phyloP scores from a whole-genome alignment of 1,140 invertebrate genomes.

The Bombus difficillimus region DNA sequence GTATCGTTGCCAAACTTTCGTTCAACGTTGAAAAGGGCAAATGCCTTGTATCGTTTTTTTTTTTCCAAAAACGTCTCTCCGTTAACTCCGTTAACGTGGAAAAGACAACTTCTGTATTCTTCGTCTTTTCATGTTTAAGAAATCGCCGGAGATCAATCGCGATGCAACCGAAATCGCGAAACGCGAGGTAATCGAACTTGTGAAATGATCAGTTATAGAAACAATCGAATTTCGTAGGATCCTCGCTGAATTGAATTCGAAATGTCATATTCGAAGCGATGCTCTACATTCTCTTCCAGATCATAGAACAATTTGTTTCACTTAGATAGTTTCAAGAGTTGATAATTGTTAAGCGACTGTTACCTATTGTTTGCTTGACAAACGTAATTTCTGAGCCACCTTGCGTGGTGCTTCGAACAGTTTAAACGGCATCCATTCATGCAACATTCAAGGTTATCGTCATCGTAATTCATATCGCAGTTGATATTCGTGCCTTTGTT shows the following conservation, averaged over 20 bases:
- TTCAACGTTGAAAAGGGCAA: neutral
- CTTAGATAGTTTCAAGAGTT: neutral
- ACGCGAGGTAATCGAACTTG: neutral
- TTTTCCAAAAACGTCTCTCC: too few species aligned
- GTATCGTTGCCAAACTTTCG: neutral
- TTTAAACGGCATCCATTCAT: neutral
- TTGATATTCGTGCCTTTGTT: neutral
- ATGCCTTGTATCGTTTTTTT: neutral
- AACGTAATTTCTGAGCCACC: neutral
- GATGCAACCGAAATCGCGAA: too few species aligned
- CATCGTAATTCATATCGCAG: neutral
- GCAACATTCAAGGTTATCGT: neutral
- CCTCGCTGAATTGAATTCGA: neutral
- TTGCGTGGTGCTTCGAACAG: neutral
- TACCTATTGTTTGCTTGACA: neutral
- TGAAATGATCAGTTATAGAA: neutral
- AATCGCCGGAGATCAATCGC: too few species aligned
- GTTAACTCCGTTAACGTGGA: rapidly evolving
- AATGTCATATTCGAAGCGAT: neutral
- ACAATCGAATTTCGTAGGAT: neutral
- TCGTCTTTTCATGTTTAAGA: neutral
- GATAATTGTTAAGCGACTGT: neutral
- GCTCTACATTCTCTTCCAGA: neutral
- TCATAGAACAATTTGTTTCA: neutral
- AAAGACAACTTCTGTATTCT: neutral